phyloP scores from a whole-genome alignment of 2,113 vertebrate genomes.

The Lophotis ruficrista region DNA sequence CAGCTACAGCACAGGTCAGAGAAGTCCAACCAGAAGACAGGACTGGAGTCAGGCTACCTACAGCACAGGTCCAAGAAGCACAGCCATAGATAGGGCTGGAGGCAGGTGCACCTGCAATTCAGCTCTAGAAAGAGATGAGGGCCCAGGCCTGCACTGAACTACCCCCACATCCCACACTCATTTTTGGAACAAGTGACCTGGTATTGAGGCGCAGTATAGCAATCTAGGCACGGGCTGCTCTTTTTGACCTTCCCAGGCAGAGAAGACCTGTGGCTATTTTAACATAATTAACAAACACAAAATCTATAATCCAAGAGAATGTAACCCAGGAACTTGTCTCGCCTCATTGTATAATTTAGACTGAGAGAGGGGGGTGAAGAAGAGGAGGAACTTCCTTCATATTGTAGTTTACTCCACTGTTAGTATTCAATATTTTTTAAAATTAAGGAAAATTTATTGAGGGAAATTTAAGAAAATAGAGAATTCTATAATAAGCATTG shows the following conservation, averaged over 20 bases:
- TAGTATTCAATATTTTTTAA: not conserved
- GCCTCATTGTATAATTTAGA: not conserved
- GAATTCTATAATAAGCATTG: not conserved
- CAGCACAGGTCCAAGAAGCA: not conserved
- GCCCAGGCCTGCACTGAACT: not conserved
- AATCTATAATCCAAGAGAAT: too few relatives aligned
- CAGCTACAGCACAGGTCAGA: not conserved
- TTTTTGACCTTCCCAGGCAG: too few relatives aligned
- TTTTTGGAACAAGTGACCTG: not conserved
- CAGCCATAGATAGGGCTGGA: fast-evolving
- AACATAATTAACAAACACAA: too few relatives aligned
- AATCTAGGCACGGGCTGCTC: too few relatives aligned
- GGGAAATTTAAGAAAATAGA: not conserved
- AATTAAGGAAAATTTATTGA: not conserved
- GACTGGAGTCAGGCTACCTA: not conserved
- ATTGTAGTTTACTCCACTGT: not conserved
- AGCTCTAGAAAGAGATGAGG: not conserved
- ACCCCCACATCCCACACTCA: fast-evolving
- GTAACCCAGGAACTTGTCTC: not conserved
- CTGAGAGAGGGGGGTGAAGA: not conserved
- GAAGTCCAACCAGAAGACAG: not conserved
- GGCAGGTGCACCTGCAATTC: not conserved
- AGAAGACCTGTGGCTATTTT: too few relatives aligned
- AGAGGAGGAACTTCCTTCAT: not conserved
- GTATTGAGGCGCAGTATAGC: fast-evolving